phyloP scores from a whole-genome alignment of 1,140 invertebrate genomes.

The Oscheius sp. region DNA sequence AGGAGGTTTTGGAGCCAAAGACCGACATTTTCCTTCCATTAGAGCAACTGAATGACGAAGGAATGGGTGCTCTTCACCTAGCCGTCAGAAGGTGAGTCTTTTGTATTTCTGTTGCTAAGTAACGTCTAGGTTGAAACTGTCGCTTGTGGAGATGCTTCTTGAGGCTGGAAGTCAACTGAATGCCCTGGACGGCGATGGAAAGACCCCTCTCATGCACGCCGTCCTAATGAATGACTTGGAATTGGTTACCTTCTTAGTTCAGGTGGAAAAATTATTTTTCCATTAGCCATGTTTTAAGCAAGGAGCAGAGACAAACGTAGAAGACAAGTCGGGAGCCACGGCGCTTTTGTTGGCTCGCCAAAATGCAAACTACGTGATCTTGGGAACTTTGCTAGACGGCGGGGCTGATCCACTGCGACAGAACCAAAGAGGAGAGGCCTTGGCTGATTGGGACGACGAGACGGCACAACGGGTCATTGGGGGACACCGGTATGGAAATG shows the following conservation, averaged over 20 bases:
- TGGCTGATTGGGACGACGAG: slow-evolving; percentile 13
- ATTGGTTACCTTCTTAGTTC: slow-evolving; percentile 26
- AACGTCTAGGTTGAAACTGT: slow-evolving; percentile 18
- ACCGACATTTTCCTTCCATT: slow-evolving; percentile 5
- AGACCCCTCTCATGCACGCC: slow-evolving; percentile 27
- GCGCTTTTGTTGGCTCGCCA: slow-evolving; percentile 11
- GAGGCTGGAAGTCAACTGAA: slow-evolving; percentile 20
- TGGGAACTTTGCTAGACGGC: slow-evolving; percentile 25
- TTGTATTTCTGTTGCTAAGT: not conserved
- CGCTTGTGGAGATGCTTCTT: slow-evolving; percentile 28
- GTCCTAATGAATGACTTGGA: slow-evolving; percentile 36
- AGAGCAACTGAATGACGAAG: slow-evolving; percentile 31
- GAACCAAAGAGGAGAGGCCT: slow-evolving; percentile 9
- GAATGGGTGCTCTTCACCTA: slow-evolving; percentile 21
- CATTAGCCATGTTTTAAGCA: slow-evolving; percentile 15
- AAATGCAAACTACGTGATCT: slow-evolving; percentile 22
- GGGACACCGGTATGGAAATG: not conserved
- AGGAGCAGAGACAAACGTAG: slow-evolving; percentile 16
- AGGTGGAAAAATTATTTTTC: slow-evolving; percentile 1
- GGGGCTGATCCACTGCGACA: slow-evolving; percentile 25
- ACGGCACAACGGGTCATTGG: not conserved
- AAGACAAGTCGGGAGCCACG: slow-evolving; percentile 26
- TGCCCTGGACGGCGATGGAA: slow-evolving; percentile 11
- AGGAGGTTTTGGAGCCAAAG: slow-evolving; percentile 23
- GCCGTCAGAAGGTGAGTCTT: slow-evolving; percentile 25